Evolutionary conservation across 2,113 vertebrate species (phyloP), one percentile per base, ranked within the genome.

Genomic region (Catharus fuscescens): DNA sequence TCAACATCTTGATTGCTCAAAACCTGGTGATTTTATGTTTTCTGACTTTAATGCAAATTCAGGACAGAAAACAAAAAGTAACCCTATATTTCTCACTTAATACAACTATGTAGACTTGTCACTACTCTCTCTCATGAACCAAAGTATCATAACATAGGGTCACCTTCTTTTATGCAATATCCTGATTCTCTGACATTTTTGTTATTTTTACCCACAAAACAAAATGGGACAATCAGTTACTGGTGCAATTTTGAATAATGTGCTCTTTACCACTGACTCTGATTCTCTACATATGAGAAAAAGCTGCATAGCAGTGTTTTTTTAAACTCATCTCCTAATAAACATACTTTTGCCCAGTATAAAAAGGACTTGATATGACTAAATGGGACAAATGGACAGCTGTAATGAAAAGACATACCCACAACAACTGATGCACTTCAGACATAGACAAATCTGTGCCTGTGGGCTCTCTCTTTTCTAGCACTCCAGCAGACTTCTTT

Each of bases 361-460:
- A 5, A n/a, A 74, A 60, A 88, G 52, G 42, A 65, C 53, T 71
- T 70, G 66, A 66, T 70, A 82, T 66, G 38, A 74, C 48, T 38
- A 90, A 73, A 44, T 85, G 71, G 50, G 42, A 57, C 47, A 92
- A 93, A 53, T 67, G 44, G 44, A 66, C 47, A 64, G 21, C 44
- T 96, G 59, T 83, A 93, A 84, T 36, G 47, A 95, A 93, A 94
- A 95, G 84, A 90, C 42, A 87, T 52, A 94, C 47, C 50, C 40
- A 57, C 50, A 96, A 62, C 91, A 95, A 94, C 92, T 97, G 81
- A 78, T 91, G 52, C 29, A 11, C 80, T 95, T 90, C 80, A 87
- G 40, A 81, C 31, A 78, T 21, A 52, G 91, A 86, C 40, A 82
- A 82, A 88, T 81, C 36, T 87, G 25, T 72, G 42, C 62, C 90